Percentiles rank a stretch among this genome's conserved stretches.
phyloP scores from a whole-genome alignment of 2,888 invertebrate species.

The Anoncus sp. region DNA sequence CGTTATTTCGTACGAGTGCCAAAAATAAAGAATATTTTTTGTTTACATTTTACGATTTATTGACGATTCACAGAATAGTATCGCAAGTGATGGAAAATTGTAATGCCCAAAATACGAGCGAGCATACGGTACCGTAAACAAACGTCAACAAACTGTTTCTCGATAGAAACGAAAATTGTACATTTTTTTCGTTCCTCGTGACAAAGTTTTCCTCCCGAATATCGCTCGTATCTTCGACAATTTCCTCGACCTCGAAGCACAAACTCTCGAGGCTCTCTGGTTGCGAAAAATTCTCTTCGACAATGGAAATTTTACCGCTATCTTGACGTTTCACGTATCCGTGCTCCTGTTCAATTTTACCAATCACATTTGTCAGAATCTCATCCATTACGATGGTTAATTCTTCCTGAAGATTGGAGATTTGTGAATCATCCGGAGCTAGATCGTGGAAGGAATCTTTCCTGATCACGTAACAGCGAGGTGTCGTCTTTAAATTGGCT shows the following conservation, averaged over 20 bases:
- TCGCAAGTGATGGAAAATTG: slow-evolving; percentile 73
- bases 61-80: slow-evolving; percentile 35
- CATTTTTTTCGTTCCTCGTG: slow-evolving; percentile 5
- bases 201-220: slow-evolving; percentile 6
- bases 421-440: background rate
- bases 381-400: slow-evolving; percentile 31
- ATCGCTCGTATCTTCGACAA: slow-evolving; percentile 1
- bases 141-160: slow-evolving; percentile 67
- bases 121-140: slow-evolving; percentile 71
- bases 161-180: slow-evolving; percentile 50
- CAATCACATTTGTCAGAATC: slow-evolving; percentile 16
- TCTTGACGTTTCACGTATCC: background rate
- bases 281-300: background rate
- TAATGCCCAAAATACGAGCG: slow-evolving; percentile 72
- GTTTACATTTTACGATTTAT: slow-evolving; percentile 14
- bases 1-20: background rate
- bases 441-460: background rate
- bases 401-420: slow-evolving; percentile 13
- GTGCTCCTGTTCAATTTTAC: background rate
- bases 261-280: background rate
- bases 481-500: slow-evolving; percentile 16
- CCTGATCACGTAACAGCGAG: background rate
- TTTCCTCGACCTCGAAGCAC: background rate
- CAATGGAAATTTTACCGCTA: background rate
- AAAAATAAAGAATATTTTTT: slow-evolving; percentile 29